phyloP scores from a whole-genome alignment of 2,797 vertebrate species.

The Masticophis lateralis region DNA sequence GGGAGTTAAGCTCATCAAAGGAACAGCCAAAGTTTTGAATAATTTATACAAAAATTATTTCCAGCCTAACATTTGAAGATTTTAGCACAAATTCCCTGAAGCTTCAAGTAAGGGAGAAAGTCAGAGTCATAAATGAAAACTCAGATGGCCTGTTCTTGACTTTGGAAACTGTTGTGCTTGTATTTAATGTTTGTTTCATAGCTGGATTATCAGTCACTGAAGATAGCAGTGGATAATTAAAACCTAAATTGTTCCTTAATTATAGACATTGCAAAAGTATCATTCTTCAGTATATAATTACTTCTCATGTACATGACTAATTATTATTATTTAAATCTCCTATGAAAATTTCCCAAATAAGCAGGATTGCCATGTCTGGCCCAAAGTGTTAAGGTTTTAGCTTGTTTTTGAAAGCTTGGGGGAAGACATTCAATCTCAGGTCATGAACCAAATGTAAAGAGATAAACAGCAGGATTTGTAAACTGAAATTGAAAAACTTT shows the following conservation, averaged over 20 bases:
- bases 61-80: background rate
- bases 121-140: constrained; percentile 20
- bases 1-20: background rate
- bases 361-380: background rate
- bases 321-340: constrained; percentile 45
- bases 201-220: constrained; percentile 54
- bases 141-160: constrained; percentile 22
- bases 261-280: constrained; percentile 46
- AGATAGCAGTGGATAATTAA: constrained; percentile 66
- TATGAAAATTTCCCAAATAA: constrained; percentile 46
- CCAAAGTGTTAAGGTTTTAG: background rate
- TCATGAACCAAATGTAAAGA: background rate
- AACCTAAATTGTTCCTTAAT: constrained; percentile 61
- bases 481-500: background rate
- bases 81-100: constrained; percentile 2
- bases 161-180: constrained; percentile 9
- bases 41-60: constrained; percentile 1
- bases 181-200: constrained; percentile 61
- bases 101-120: constrained; percentile 18
- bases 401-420: background rate
- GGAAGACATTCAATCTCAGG: background rate
- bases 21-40: background rate
- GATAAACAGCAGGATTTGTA: background rate
- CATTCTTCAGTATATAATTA: constrained; percentile 47
- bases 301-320: constrained; percentile 52